These are phyloP conservation scores for Noctua pronuba DNA, from an alignment of 2,888 invertebrate genomes.

Conservation along the genomic window DNA sequence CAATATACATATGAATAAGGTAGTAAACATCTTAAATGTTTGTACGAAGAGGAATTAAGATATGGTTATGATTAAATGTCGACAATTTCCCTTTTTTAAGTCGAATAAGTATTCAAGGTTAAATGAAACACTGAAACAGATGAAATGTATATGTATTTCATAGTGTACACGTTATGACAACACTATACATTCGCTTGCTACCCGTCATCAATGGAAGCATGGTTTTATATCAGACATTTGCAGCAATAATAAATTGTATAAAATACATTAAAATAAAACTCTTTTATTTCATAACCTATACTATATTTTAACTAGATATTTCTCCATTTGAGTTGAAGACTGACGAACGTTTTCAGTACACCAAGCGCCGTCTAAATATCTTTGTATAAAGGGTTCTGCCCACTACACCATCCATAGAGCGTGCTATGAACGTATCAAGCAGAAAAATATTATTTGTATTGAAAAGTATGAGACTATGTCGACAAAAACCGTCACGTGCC, in stretches of 20 bases:
- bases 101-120: conserved; percentile 30
- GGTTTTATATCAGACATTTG: conserved; percentile 63
- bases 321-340: conserved; percentile 21
- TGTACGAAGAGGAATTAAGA: conserved; percentile 13
- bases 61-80: conserved; percentile 36
- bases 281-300: conserved; percentile 70
- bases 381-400: background rate
- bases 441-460: too few relatives aligned
- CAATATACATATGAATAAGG: conserved; percentile 19
- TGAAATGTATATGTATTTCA: conserved; percentile 66
- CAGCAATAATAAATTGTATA: conserved; percentile 75
- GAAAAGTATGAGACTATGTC: background rate
- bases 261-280: conserved; percentile 73
- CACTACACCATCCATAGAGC: background rate
- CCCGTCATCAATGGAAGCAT: conserved; percentile 66
- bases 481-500: background rate
- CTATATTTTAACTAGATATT: conserved; percentile 31
- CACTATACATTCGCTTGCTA: conserved; percentile 55
- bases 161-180: conserved; percentile 49
- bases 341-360: background rate
- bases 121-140: conserved; percentile 59
- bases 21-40: conserved; percentile 20
- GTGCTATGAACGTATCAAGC: background rate
- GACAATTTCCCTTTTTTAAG: conserved; percentile 30
- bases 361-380: background rate